Percentiles rank a stretch among this genome's conserved stretches.
Conservation (phyloP, 2,113 vertebrate species). For the Sakesphorus luctuosus region DNA sequence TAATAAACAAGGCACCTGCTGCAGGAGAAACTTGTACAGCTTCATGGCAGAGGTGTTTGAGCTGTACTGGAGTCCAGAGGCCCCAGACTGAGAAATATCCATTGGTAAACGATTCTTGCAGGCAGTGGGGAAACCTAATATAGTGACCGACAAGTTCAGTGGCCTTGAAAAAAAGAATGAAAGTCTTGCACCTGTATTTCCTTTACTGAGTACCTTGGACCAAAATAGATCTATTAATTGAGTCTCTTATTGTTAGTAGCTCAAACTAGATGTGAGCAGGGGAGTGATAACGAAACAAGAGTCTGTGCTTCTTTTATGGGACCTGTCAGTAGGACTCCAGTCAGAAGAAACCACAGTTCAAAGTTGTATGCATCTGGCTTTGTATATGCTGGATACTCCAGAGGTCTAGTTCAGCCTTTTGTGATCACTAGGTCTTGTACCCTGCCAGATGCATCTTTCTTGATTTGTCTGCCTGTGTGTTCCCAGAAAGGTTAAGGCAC, state of each 20-base stretch:
- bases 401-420: background rate
- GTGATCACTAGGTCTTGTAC: background rate
- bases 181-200: background rate
- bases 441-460: background rate
- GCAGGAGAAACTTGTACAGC: background rate
- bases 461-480: background rate
- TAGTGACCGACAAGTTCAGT: background rate
- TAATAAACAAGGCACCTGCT: background rate
- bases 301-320: background rate
- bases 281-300: background rate
- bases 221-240: background rate
- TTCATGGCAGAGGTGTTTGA: background rate
- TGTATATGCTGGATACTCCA: background rate
- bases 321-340: background rate
- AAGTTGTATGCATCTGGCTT: background rate
- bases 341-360: background rate
- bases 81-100: background rate
- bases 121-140: background rate
- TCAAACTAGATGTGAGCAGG: background rate
- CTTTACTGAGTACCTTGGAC: background rate
- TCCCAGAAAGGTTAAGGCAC: background rate
- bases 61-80: background rate
- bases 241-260: background rate
- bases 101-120: background rate
- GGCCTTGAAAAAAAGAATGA: background rate